Evolutionary conservation across 2,113 vertebrate species (phyloP), one percentile per base, ranked within the genome.

Genomic region (Nothoprocta pentlandii): DNA sequence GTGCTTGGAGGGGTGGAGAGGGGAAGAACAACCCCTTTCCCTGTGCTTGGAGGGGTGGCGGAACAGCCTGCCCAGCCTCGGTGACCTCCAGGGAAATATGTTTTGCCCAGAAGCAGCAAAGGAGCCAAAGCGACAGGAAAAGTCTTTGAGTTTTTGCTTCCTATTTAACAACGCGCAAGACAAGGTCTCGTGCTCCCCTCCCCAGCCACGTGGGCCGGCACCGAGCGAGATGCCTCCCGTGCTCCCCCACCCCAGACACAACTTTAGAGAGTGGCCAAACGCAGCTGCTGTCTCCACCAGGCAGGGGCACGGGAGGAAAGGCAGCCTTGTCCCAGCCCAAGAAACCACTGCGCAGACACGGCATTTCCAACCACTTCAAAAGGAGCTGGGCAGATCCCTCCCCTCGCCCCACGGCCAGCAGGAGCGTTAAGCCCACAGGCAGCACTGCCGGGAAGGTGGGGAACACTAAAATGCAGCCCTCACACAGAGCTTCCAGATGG

Each of bases 331-430:
- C 47, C n/a, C n/a, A 68, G 41, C 19, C 81, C 70, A 78, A 54
- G 12, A 49, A 49, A 49, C 14, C 58, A 36, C 56, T 85, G 78
- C 47, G 44, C 23, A 68, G 28, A 85, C 8, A 42, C 1, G 15
- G 17, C 21, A 17, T 36, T 63, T 62, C 74, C 34, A 80, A 74
- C 17, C 68, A 7, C 61, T 87, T 51, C 79, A 62, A 49, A 78
- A 67, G 21, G 62, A 41, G 36, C 0, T 0, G 0, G 7, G 44
- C 39, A 44, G 13, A 21, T 74, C 73, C 30, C 64, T 78, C 69
- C 39, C 21, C 81, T 73, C 56, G 66, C 34, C 64, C 49, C 49
- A 47, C 22, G 34, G 53, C 22, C 69, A 80, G n/a, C 32, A 42
- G 53, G 49, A 59, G 28, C 11, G 16, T 47, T 26, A 51, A 47